Percentiles rank a stretch among this genome's conserved stretches.
phyloP scores from a whole-genome alignment of 2,888 invertebrate species.

The Drymonia ruficornis region DNA sequence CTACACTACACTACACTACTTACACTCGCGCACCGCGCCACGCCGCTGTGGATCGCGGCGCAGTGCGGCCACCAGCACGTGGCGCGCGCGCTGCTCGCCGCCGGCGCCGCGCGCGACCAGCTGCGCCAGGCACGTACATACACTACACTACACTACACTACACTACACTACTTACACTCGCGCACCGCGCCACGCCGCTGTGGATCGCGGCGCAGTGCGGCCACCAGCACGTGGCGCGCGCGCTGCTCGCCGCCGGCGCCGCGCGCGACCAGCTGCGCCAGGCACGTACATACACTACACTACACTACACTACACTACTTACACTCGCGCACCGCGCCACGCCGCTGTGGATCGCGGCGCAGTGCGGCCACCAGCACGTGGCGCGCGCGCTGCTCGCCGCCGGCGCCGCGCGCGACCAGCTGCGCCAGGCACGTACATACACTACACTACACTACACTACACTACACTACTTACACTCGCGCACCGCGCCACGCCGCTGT shows the following conservation, averaged over 20 bases:
- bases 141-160: too few species aligned
- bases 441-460: too few species aligned
- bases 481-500: too few species aligned
- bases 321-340: too few species aligned
- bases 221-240: constrained; percentile 82
- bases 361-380: constrained; percentile 93
- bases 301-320: too few species aligned
- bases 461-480: not conserved
- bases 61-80: constrained; percentile 4
- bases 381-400: constrained; percentile 89
- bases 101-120: constrained; percentile 76
- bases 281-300: not conserved
- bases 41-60: not conserved
- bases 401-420: constrained; percentile 85
- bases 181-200: not conserved
- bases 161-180: not conserved
- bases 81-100: constrained; percentile 7
- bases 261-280: constrained; percentile 82
- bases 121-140: constrained; percentile 77
- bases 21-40: too few species aligned
- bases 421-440: not conserved
- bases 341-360: constrained; percentile 61
- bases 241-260: constrained; percentile 66
- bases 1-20: too few species aligned
- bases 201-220: constrained; percentile 43